Evolutionary conservation across 1,140 invertebrate species (phyloP).

Genomic region (Alviniconcha marisindica): DNA sequence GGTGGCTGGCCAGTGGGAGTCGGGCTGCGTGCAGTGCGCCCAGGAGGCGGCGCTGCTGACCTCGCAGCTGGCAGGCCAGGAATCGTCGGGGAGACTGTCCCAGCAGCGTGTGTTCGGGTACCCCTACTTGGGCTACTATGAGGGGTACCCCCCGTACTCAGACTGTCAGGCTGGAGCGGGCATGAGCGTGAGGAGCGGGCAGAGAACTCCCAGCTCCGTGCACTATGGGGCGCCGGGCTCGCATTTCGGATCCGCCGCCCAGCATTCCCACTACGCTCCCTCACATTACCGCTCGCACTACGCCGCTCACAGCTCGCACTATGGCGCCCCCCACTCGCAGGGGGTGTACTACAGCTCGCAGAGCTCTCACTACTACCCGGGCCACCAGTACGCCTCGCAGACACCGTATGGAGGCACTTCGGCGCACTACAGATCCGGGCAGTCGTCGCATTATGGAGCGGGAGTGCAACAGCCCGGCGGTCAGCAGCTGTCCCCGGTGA

Average conservation of each 20-base stretch:
- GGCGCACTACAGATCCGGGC: constrained; percentile 18
- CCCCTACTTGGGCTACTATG: constrained; percentile 30
- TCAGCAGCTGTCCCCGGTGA: constrained; percentile 32
- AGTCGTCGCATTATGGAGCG: constrained; percentile 1
- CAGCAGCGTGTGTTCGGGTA: constrained; percentile 14
- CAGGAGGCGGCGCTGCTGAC: constrained; percentile 35
- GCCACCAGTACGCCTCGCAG: constrained; percentile 17
- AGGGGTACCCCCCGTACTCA: constrained; percentile 15
- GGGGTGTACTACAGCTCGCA: constrained; percentile 12
- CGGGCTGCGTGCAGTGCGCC: constrained; percentile 20
- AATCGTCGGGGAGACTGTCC: neutral
- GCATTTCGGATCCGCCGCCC: constrained; percentile 10
- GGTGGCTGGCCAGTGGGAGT: constrained; percentile 21
- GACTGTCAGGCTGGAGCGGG: constrained; percentile 15
- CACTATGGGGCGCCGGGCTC: constrained; percentile 17
- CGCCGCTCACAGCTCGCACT: neutral
- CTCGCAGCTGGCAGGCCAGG: constrained; percentile 26
- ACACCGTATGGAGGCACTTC: neutral
- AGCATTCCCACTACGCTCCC: constrained; percentile 34
- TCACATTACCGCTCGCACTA: constrained; percentile 30
- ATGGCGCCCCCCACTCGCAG: constrained; percentile 1
- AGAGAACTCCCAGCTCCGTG: constrained; percentile 32
- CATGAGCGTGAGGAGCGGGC: constrained; percentile 1
- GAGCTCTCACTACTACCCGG: constrained; percentile 29
- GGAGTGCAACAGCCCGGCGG: constrained; percentile 27